phyloP scores from a whole-genome alignment of 1,140 invertebrate species.

The Magallana ariakensis region DNA sequence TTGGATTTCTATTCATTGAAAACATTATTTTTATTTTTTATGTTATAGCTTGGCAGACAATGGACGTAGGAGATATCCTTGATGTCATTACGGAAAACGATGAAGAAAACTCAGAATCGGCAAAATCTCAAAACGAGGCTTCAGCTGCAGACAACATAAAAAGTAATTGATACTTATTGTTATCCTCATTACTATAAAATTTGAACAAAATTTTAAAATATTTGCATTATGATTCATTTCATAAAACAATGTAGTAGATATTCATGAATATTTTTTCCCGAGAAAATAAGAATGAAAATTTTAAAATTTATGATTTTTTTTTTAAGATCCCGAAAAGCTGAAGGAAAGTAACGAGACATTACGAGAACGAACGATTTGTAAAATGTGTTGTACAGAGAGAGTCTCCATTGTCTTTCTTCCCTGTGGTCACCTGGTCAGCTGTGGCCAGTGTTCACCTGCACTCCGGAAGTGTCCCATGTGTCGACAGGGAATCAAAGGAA shows the following conservation, averaged over 20 bases:
- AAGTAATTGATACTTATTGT: no score
- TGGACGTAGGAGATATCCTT: background rate
- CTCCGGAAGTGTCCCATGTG: constrained; percentile 90
- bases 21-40: background rate
- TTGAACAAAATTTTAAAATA: no score
- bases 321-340: constrained; percentile 14
- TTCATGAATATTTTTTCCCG: no score
- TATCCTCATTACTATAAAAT: no score
- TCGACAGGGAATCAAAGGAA: constrained; percentile 76
- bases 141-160: background rate
- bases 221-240: no score
- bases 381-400: constrained; percentile 94
- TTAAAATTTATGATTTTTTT: background rate
- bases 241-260: no score
- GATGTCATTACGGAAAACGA: background rate
- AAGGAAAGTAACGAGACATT: constrained; percentile 77
- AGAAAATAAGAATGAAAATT: background rate
- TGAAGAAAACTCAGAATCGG: background rate
- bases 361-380: constrained; percentile 90
- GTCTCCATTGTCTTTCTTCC: constrained; percentile 92
- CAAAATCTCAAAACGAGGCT: background rate
- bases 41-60: constrained; percentile 7
- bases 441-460: constrained; percentile 88
- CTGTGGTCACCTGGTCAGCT: constrained; percentile 92
- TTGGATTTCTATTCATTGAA: no score